phyloP scores from a whole-genome alignment of 1,140 invertebrate species.

The Stenopsyche tienmushanensis region DNA sequence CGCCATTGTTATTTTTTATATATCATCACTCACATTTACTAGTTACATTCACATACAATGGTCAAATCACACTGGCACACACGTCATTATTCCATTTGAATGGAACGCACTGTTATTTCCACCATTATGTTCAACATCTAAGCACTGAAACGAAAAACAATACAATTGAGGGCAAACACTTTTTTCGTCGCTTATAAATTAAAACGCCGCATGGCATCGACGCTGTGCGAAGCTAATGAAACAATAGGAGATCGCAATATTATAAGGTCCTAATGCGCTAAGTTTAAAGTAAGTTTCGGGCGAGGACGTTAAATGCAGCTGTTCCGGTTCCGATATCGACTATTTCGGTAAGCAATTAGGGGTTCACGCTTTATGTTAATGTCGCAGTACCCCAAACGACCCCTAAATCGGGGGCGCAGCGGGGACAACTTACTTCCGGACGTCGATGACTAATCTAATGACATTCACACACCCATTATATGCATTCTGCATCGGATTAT shows the following conservation, averaged over 20 bases:
- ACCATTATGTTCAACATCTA: not conserved
- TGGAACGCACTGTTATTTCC: not conserved
- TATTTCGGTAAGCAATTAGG: conserved; percentile 43
- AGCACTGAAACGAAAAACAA: too few species aligned
- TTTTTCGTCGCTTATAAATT: not conserved
- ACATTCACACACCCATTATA: conserved; percentile 26
- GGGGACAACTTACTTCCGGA: conserved; percentile 24
- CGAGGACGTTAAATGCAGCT: conserved; percentile 37
- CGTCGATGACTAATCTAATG: conserved; percentile 36
- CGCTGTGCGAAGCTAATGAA: not conserved
- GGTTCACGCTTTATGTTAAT: conserved; percentile 39
- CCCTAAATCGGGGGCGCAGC: conserved; percentile 4
- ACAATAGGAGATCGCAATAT: conserved; percentile 21
- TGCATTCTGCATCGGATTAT: conserved; percentile 23
- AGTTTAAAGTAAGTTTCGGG: conserved; percentile 13
- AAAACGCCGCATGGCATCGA: not conserved
- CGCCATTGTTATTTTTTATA: conserved; percentile 37
- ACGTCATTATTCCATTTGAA: conserved; percentile 13
- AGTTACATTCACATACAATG: too few species aligned
- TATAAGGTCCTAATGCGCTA: conserved; percentile 27
- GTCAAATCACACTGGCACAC: conserved; percentile 15
- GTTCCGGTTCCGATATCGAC: conserved; percentile 37
- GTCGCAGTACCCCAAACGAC: not conserved
- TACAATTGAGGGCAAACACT: not conserved
- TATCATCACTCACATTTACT: conserved; percentile 15